phyloP scores from a whole-genome alignment of 2,113 vertebrate genomes.

The Callionymus lyra region DNA sequence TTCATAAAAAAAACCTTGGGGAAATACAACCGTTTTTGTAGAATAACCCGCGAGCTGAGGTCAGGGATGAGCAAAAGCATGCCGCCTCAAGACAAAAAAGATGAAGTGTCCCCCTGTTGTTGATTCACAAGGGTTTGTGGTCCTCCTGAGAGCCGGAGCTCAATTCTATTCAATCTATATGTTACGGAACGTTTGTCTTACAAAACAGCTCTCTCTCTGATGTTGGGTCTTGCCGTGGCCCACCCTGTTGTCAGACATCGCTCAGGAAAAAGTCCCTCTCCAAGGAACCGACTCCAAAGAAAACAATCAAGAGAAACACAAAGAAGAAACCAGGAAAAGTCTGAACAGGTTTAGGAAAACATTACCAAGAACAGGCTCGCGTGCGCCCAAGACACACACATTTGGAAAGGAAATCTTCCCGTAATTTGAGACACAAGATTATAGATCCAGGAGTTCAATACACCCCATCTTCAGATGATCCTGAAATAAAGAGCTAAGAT shows the following conservation, averaged over 20 bases:
- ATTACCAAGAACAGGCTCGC: too few species aligned
- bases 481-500: too few species aligned
- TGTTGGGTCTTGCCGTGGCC: not conserved
- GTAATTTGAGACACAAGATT: too few species aligned
- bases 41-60: slow-evolving; percentile 24
- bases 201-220: slow-evolving; percentile 22
- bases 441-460: too few species aligned
- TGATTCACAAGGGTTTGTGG: slow-evolving; percentile 50
- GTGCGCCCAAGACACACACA: too few species aligned
- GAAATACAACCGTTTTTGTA: slow-evolving; percentile 20
- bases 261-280: not conserved
- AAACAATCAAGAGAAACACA: too few species aligned
- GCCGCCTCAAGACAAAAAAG: slow-evolving; percentile 29
- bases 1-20: slow-evolving; percentile 18
- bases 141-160: slow-evolving; percentile 49
- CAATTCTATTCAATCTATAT: slow-evolving; percentile 31
- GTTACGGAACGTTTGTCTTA: slow-evolving; percentile 43
- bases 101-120: slow-evolving; percentile 49
- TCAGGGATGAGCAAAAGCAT: slow-evolving; percentile 39
- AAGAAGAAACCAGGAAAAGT: too few species aligned
- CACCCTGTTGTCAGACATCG: not conserved
- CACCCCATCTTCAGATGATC: too few species aligned
- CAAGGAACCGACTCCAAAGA: not conserved
- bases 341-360: too few species aligned
- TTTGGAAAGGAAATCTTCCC: too few species aligned